Conservation (phyloP, 2,888 invertebrate species). For the Cataglyphis cursor region DNA sequence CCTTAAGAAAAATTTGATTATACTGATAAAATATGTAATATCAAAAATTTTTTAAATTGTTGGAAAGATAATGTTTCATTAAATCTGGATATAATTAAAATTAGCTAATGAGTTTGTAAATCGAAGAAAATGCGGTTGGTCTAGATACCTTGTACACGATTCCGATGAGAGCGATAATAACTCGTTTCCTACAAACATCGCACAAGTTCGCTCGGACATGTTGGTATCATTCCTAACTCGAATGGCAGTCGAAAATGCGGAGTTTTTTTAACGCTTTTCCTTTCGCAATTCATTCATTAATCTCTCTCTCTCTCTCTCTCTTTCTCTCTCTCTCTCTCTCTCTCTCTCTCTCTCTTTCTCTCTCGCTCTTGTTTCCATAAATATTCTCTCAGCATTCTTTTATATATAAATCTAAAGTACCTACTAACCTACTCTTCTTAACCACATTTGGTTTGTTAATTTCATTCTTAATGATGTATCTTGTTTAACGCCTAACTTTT, state of each 20-base stretch:
- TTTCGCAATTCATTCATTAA: slow-evolving; percentile 48
- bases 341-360: slow-evolving; percentile 30
- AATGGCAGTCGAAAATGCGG: slow-evolving; percentile 80
- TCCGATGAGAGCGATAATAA: slow-evolving; percentile 50
- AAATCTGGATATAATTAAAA: slow-evolving; percentile 16
- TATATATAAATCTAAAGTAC: slow-evolving; percentile 83
- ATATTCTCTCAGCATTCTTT: slow-evolving; percentile 62
- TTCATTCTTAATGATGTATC: slow-evolving; percentile 70
- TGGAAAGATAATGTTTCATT: not conserved
- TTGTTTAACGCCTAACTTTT: slow-evolving; percentile 73
- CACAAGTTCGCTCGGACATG: slow-evolving; percentile 78
- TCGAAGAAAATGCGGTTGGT: slow-evolving; percentile 8
- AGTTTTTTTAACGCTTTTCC: slow-evolving; percentile 54
- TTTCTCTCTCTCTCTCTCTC: slow-evolving; percentile 38
- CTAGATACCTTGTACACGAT: slow-evolving; percentile 19
- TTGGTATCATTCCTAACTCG: slow-evolving; percentile 68
- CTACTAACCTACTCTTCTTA: slow-evolving; percentile 75
- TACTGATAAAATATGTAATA: not conserved
- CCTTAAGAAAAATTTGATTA: not conserved
- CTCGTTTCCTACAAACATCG: slow-evolving; percentile 77
- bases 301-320: slow-evolving; percentile 56
- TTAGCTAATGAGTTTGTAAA: not conserved
- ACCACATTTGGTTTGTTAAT: slow-evolving; percentile 65
- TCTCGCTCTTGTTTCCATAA: slow-evolving; percentile 29
- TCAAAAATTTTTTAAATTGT: not conserved